phyloP scores from a whole-genome alignment of 2,888 invertebrate species.

The Pedicia rivosa region DNA sequence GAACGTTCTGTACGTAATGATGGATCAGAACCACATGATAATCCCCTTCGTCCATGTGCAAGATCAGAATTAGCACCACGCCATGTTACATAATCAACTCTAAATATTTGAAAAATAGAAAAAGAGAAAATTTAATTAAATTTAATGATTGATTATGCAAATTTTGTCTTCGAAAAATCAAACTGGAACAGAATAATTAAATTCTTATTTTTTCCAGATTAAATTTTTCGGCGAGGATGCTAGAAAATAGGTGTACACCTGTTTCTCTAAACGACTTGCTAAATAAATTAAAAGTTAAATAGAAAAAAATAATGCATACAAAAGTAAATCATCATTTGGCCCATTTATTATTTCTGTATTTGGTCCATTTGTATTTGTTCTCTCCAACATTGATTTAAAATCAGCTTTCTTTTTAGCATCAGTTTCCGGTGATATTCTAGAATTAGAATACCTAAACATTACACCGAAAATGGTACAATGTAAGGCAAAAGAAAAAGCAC shows the following conservation, averaged over 20 bases:
- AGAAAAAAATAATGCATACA: constrained; percentile 41
- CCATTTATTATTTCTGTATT: constrained; percentile 59
- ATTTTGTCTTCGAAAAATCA: background rate
- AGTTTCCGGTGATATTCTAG: constrained; percentile 8
- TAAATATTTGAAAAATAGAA: too few species aligned
- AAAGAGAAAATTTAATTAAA: constrained; percentile 5
- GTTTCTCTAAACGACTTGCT: too few species aligned
- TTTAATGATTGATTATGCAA: background rate
- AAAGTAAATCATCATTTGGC: constrained; percentile 55
- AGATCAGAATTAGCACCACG: constrained; percentile 58
- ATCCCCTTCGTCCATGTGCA: constrained; percentile 32
- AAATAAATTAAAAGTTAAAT: too few species aligned
- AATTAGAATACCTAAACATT: constrained; percentile 1
- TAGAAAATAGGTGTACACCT: too few species aligned
- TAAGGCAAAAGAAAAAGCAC: too few species aligned
- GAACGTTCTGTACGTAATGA: constrained; percentile 30
- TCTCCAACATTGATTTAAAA: constrained; percentile 25
- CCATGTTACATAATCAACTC: constrained; percentile 72
- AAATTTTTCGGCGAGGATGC: too few species aligned
- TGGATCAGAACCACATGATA: constrained; percentile 39
- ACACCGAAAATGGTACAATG: background rate
- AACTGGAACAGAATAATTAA: background rate
- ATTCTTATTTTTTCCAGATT: background rate
- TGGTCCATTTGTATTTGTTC: constrained; percentile 42
- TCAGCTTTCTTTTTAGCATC: constrained; percentile 18